Conservation (phyloP, 2,888 invertebrate genomes). For the Eurytoma adleriae region DNA sequence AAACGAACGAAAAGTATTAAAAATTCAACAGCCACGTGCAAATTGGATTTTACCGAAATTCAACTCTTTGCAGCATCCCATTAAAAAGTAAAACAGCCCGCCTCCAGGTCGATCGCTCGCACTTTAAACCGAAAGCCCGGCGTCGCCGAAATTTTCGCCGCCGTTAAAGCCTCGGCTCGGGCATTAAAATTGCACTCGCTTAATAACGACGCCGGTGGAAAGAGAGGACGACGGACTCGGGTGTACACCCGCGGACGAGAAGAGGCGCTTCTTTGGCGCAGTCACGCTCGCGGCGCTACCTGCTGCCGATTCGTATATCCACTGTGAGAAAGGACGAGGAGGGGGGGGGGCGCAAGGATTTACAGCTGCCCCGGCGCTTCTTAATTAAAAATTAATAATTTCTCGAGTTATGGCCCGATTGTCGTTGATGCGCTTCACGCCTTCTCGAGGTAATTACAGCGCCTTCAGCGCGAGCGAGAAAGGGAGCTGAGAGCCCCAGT, state of each 20-base stretch:
- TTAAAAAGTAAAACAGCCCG: too few relatives aligned
- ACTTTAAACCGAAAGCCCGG: too few relatives aligned
- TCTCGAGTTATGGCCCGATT: constrained; percentile 60
- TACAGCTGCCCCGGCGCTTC: constrained; percentile 43
- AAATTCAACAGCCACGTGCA: too few relatives aligned
- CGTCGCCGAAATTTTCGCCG: too few relatives aligned
- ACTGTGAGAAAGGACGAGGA: neutral
- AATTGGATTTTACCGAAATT: too few relatives aligned
- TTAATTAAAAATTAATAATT: constrained; percentile 67
- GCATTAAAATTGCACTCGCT: neutral
- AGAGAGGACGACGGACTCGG: too few relatives aligned
- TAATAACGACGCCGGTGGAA: neutral
- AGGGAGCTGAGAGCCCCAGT: neutral
- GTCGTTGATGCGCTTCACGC: constrained; percentile 38
- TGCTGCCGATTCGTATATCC: neutral
- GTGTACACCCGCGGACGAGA: neutral
- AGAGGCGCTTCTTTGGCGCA: constrained; percentile 4
- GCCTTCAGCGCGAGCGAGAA: constrained; percentile 42
- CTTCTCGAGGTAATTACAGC: constrained; percentile 59
- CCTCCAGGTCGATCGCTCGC: too few relatives aligned
- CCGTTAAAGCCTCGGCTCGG: neutral
- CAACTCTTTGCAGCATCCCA: too few relatives aligned
- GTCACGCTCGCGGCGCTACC: neutral
- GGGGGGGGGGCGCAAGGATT: neutral
- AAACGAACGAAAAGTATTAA: too few relatives aligned